Conservation (phyloP, 1,140 invertebrate species). For the Drosophila kanapiae region DNA sequence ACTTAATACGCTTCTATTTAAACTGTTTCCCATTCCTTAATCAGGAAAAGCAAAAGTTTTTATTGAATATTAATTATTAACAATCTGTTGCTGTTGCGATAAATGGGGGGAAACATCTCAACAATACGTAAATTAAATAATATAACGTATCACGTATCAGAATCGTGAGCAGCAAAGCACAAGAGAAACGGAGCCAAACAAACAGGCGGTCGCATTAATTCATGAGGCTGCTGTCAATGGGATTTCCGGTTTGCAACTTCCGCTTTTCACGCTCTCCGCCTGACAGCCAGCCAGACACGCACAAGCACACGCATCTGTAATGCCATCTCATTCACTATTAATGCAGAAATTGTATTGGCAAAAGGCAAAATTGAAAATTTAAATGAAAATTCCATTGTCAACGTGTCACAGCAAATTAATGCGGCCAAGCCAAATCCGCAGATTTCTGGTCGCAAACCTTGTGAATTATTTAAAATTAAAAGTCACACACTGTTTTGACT, state of each 20-base stretch:
- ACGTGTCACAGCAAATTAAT: conserved; percentile 43
- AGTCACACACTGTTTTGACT: conserved; percentile 31
- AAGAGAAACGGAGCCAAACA: conserved; percentile 28
- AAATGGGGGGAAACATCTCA: conserved; percentile 34
- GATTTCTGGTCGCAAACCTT: conserved; percentile 46
- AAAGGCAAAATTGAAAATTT: conserved; percentile 39
- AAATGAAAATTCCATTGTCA: conserved; percentile 59
- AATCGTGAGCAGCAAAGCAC: conserved; percentile 14
- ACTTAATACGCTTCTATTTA: conserved; percentile 9
- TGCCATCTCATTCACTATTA: conserved; percentile 57
- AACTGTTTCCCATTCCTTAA: conserved; percentile 4
- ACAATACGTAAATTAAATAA: conserved; percentile 45
- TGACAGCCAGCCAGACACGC: conserved; percentile 29
- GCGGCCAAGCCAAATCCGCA: conserved; percentile 38
- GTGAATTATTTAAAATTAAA: conserved; percentile 43
- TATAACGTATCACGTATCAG: conserved; percentile 40
- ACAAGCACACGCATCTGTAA: conserved; percentile 11
- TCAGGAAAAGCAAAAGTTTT: conserved; percentile 10
- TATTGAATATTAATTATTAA: conserved; percentile 48
- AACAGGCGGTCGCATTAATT: conserved; percentile 73
- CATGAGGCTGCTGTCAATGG: conserved; percentile 74
- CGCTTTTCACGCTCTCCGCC: conserved; percentile 65
- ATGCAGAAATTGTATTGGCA: conserved; percentile 42
- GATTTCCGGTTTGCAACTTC: conserved; percentile 75
- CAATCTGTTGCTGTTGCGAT: conserved; percentile 14